Base-by-base conservation (phyloP, 2,113 vertebrate genomes). In the Mus musculus region DNA sequence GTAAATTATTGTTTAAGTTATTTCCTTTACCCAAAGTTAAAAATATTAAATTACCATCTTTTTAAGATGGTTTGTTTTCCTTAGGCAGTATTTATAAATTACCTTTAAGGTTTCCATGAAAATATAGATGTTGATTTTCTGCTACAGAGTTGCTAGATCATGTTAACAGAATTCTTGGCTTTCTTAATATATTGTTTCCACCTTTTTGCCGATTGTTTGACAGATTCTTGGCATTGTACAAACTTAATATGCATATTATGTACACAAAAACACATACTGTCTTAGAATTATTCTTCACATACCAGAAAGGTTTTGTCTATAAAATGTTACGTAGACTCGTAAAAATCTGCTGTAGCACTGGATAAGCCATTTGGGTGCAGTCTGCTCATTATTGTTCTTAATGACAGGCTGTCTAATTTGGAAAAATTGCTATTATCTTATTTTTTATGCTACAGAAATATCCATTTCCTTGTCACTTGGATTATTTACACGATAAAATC, bases 401-500 rank as follows among this genome's bases (percentile, higher is more conserved):
- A 36, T 88, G n/a, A 67, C 16, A 78, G 65, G 54, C 91, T 88
- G 6, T 59, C 26, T 65, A 88, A 63, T 33, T 63, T 71, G 20
- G 26, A 7, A 12, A 7, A 90, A 88, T 67, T 14, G 30, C 2
- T 22, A 59, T 90, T 92, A 26, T 30, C 28, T 80, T 61, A 87
- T 88, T 82, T 73, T 61, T 2, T 12, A 46, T 93, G 13, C 28
- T 52, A 28, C 4, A 46, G 33, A 82, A 73, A 80, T 9, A 67
- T 3, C 12, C 1, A 61, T 75, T 89, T 96, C 19, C 56, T 93
- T 89, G 11, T 91, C 33, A 80, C 8, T 52, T 85, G 30, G 33
- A 67, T 65, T 80, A 77, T 93, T 97, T 80, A 67, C 73, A 26
- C 54, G 61, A 67, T 89, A 30, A 92, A 81, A 28, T 71, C 42